Conservation (phyloP, 2,888 invertebrate genomes). For the Helleia helle region DNA sequence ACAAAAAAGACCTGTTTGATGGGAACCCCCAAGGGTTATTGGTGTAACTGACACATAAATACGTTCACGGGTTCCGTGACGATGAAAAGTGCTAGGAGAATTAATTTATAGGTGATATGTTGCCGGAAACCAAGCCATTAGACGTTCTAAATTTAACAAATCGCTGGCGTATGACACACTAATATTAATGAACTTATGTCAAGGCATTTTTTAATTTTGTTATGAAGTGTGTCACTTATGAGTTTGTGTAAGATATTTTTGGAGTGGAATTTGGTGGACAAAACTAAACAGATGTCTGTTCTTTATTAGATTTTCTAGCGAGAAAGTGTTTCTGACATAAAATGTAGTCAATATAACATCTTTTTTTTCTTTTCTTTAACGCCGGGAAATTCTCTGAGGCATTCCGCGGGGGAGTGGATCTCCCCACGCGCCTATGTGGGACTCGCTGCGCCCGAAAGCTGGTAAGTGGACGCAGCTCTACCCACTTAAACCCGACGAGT, state of each 20-base stretch:
- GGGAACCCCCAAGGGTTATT: slow-evolving; percentile 41
- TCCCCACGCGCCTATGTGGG: too few relatives aligned
- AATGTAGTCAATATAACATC: too few relatives aligned
- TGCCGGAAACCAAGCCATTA: slow-evolving; percentile 64
- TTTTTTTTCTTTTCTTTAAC: too few relatives aligned
- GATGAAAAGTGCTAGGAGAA: slow-evolving; percentile 33
- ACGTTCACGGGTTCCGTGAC: slow-evolving; percentile 37
- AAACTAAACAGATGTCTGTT: too few relatives aligned
- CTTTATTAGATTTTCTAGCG: too few relatives aligned
- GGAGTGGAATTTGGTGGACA: too few relatives aligned
- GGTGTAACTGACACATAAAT: slow-evolving; percentile 64
- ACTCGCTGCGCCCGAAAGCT: too few relatives aligned
- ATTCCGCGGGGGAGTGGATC: too few relatives aligned
- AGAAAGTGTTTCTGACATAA: too few relatives aligned
- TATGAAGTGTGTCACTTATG: slow-evolving; percentile 19
- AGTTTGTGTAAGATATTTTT: not conserved
- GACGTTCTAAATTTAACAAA: slow-evolving; percentile 65
- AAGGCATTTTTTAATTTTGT: slow-evolving; percentile 46
- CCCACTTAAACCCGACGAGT: too few relatives aligned
- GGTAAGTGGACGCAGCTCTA: too few relatives aligned
- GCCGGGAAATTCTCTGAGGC: too few relatives aligned
- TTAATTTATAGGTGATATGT: slow-evolving; percentile 51
- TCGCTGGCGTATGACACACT: slow-evolving; percentile 68
- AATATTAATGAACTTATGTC: slow-evolving; percentile 59
- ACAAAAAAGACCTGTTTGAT: slow-evolving; percentile 44